Conservation (phyloP, 2,797 vertebrate species). For the Acanthornis magna region DNA sequence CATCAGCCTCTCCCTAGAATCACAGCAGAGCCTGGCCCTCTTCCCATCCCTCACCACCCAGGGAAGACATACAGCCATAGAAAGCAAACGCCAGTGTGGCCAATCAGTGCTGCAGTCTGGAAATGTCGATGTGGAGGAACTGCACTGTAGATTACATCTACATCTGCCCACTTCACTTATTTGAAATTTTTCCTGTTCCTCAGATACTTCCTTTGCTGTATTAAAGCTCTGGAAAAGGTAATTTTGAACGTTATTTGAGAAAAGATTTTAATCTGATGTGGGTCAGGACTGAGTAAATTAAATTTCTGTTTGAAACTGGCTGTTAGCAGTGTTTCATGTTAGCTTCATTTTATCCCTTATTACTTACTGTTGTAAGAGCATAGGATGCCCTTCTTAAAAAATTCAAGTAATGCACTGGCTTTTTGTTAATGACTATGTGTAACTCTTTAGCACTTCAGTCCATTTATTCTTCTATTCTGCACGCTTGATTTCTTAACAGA, state of each 20-base stretch:
- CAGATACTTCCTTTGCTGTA: neutral
- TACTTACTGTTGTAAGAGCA: neutral
- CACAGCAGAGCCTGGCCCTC: neutral
- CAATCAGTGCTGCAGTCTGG: neutral
- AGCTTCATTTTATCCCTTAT: neutral
- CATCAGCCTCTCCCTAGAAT: neutral
- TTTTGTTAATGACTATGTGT: neutral
- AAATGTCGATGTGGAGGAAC: fast-evolving
- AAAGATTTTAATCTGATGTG: neutral
- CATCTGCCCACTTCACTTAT: neutral
- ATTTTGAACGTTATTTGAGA: neutral
- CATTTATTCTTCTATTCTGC: neutral
- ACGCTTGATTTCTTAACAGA: neutral
- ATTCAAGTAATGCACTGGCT: neutral
- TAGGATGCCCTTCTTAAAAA: neutral
- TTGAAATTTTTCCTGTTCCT: neutral
- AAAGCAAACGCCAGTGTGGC: neutral
- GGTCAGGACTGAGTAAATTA: neutral
- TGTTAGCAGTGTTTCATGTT: neutral
- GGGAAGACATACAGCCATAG: neutral
- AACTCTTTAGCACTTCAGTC: neutral
- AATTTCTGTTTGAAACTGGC: conserved; percentile 8
- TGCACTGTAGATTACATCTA: neutral
- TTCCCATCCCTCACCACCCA: neutral
- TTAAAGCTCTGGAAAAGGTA: neutral